Evolutionary conservation across 2,113 vertebrate species (phyloP).

Genomic region (Psilopsiagon aymara): DNA sequence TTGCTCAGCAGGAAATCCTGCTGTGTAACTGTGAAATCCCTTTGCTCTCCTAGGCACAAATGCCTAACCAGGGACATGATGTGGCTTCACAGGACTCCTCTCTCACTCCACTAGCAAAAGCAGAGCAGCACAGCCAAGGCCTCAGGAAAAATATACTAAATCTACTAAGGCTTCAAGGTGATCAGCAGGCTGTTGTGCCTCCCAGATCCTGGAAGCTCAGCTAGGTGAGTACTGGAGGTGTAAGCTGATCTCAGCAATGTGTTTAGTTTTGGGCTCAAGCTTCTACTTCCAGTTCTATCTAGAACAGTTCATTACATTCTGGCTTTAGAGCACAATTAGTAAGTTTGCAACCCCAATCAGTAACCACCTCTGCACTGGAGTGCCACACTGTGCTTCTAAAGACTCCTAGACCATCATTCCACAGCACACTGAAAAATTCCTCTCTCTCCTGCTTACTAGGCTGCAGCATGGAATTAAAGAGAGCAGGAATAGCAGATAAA

Average conservation of each 20-base stretch:
- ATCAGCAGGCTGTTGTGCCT: neutral
- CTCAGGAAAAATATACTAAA: neutral
- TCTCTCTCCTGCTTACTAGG: neutral
- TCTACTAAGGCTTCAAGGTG: neutral
- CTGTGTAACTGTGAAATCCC: neutral
- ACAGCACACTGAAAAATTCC: neutral
- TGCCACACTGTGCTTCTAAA: neutral
- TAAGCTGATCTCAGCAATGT: neutral
- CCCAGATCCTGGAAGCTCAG: neutral
- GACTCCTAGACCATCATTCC: neutral
- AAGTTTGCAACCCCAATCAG: neutral
- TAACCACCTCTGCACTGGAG: neutral
- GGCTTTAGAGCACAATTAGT: neutral
- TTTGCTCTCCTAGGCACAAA: neutral
- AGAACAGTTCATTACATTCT: neutral
- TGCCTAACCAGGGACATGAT: neutral
- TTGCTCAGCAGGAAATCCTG: neutral
- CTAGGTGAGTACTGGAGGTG: neutral
- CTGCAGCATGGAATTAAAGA: neutral
- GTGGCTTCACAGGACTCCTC: neutral
- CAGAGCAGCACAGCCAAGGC: neutral
- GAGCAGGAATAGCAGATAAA: neutral
- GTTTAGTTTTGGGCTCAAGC: neutral
- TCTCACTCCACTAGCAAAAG: neutral
- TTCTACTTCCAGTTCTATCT: neutral